A percentile compares a stretch with the other conserved stretches of the same genome.
phyloP scores from a whole-genome alignment of 1,140 invertebrate genomes.

The Zaprionus inermis region DNA sequence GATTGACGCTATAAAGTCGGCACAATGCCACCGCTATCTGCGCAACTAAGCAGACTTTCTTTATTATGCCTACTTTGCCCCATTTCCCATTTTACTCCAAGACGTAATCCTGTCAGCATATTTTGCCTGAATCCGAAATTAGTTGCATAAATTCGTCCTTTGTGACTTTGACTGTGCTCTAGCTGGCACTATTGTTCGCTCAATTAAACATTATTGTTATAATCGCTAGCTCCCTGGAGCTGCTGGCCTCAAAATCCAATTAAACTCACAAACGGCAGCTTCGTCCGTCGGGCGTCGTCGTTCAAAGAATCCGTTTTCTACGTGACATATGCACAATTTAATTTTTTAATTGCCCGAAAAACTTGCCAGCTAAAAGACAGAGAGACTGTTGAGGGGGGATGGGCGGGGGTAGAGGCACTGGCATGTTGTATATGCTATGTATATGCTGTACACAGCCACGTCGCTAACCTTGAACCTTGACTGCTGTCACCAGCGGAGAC shows the following conservation, averaged over 20 bases:
- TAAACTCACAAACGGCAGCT: conserved; percentile 67
- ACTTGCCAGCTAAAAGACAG: conserved; percentile 34
- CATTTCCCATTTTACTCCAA: not conserved
- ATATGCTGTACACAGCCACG: conserved; percentile 31
- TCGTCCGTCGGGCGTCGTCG: conserved; percentile 19
- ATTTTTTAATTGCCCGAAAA: conserved; percentile 78
- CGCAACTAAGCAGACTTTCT: not conserved
- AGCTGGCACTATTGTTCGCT: conserved; percentile 22
- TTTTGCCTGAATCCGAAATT: conserved; percentile 13
- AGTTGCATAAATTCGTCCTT: conserved; percentile 23
- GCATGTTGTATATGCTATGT: not conserved
- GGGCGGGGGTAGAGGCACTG: not conserved
- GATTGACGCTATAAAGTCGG: not conserved
- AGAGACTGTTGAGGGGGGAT: not conserved
- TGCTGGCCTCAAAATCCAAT: conserved; percentile 71
- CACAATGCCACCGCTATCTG: not conserved
- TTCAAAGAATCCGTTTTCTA: conserved; percentile 44
- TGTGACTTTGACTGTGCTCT: conserved; percentile 14
- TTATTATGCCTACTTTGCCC: not conserved
- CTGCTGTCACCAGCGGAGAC: conserved; percentile 15
- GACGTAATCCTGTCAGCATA: conserved; percentile 13
- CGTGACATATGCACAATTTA: conserved; percentile 78
- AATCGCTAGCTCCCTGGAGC: conserved; percentile 35
- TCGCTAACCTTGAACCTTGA: conserved; percentile 70
- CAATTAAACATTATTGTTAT: conserved; percentile 61